Evolutionary conservation across 2,797 vertebrate species (phyloP).

Genomic region (Okamejei kenojei): DNA sequence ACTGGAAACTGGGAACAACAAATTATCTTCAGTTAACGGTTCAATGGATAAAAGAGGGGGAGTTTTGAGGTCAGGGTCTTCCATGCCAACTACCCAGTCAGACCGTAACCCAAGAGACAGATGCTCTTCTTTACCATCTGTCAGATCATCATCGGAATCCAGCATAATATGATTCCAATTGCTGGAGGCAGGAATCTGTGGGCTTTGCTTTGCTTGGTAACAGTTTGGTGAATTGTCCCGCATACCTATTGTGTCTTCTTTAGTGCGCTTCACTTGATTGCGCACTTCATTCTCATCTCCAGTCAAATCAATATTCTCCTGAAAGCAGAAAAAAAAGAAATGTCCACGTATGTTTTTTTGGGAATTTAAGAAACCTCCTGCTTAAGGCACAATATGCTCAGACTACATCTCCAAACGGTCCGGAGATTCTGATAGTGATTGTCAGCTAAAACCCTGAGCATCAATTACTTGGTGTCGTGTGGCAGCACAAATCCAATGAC

Average conservation of each 20-base stretch:
- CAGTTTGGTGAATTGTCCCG: not conserved
- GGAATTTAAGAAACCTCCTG: not conserved
- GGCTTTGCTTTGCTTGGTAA: not conserved
- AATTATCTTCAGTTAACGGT: not conserved
- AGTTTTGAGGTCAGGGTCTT: slow-evolving; percentile 7
- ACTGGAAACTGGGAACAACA: not conserved
- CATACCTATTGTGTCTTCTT: not conserved
- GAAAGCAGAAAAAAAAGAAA: slow-evolving; percentile 22
- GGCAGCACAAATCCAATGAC: not conserved
- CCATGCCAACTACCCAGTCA: not conserved
- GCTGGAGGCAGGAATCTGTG: not conserved
- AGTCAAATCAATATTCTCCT: slow-evolving; percentile 31
- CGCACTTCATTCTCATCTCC: slow-evolving; percentile 11
- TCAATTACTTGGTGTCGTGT: not conserved
- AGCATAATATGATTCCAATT: not conserved
- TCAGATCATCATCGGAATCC: not conserved
- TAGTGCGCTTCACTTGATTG: not conserved
- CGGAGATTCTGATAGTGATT: not conserved
- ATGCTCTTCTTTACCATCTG: not conserved
- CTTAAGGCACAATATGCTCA: not conserved
- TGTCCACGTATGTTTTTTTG: not conserved
- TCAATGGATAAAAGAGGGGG: slow-evolving; percentile 1
- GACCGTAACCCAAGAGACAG: not conserved
- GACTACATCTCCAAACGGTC: not conserved
- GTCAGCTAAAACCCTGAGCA: not conserved